Evolutionary conservation across 2,888 invertebrate species (phyloP), one percentile per base, ranked within the genome.

Genomic region (Eristalinus sepulchralis): DNA sequence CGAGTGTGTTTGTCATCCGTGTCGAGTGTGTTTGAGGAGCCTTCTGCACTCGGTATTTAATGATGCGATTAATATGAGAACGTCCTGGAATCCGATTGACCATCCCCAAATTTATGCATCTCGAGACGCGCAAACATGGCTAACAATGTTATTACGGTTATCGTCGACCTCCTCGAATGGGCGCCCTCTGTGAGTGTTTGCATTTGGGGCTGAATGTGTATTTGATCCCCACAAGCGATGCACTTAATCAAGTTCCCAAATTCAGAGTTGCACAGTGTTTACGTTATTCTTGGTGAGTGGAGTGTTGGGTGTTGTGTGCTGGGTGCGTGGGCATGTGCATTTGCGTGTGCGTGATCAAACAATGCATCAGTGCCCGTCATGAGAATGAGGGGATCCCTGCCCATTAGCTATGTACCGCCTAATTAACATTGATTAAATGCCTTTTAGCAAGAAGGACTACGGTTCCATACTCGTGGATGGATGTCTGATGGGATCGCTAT

Each of bases 351-450:
- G 20, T 20, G 22, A 27, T 22, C 36, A 39, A 70, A 76, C 55
- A 33, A 20, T 63, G 11, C 47, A 53, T 62, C 20, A 63, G 10
- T 31, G 36, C 39, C 33, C 13, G 60, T 60, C 60, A 22, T 66
- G 70, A 71, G 66, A 76, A 71, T 71, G 71, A 75, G 62, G 73
- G 70, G 75, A 71, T 66, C 59, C 53, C 2, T 57, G 71, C 62
- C 72, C 72, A 82, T 73, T 62, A 70, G 75, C 64, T 31, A 71
- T 53, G 68, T 71, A 75, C 67, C 78, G 75, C 62, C 78, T 75
- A 83, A 83, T 83, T 86, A 82, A 70, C 78, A 86, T 83, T 86
- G 82, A 78, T 82, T 66, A 82, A 82, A 83, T 78, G 70, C 66
- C 78, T 78, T 86, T 82, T 70, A 75, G 63, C 64, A 36, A 36